A percentile compares a stretch with the other conserved stretches of the same genome.
Conservation (phyloP, 2,888 invertebrate genomes). For the Acronicta alni region DNA sequence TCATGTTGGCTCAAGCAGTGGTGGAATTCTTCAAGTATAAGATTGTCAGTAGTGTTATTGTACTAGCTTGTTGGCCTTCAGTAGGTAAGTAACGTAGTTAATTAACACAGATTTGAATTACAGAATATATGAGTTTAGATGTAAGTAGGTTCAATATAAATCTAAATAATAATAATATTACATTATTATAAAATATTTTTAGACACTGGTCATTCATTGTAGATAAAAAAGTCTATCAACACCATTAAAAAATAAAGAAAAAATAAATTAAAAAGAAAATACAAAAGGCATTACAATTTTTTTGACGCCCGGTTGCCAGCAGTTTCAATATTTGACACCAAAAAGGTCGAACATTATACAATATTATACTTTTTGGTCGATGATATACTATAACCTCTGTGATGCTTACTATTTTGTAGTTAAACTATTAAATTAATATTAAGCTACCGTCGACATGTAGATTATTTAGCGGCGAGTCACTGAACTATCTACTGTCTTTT, state of each 20-base stretch:
- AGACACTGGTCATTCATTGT: not conserved
- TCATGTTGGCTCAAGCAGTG: conserved; percentile 63
- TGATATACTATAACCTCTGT: too few species aligned
- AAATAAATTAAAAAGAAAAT: conserved; percentile 8
- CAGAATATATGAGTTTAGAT: too few species aligned
- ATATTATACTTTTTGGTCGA: too few species aligned
- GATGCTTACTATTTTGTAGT: too few species aligned
- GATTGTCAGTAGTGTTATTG: conserved; percentile 70
- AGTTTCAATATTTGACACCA: not conserved
- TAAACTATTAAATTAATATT: too few species aligned
- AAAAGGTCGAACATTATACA: not conserved
- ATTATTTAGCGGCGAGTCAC: too few species aligned
- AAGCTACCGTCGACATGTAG: too few species aligned
- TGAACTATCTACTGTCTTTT: too few species aligned
- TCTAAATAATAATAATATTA: too few species aligned
- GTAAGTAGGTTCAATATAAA: too few species aligned
- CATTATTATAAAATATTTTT: too few species aligned
- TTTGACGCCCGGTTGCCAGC: conserved; percentile 1
- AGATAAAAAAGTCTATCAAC: not conserved
- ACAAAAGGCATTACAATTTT: not conserved
- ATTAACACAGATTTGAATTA: not conserved
- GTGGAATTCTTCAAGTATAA: conserved; percentile 73
- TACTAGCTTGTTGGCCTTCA: conserved; percentile 71
- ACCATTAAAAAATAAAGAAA: not conserved
- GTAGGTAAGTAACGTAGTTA: conserved; percentile 66